Percentiles rank a stretch among this genome's conserved stretches.
phyloP scores from a whole-genome alignment of 2,888 invertebrate species.

The Capitulum mitella region DNA sequence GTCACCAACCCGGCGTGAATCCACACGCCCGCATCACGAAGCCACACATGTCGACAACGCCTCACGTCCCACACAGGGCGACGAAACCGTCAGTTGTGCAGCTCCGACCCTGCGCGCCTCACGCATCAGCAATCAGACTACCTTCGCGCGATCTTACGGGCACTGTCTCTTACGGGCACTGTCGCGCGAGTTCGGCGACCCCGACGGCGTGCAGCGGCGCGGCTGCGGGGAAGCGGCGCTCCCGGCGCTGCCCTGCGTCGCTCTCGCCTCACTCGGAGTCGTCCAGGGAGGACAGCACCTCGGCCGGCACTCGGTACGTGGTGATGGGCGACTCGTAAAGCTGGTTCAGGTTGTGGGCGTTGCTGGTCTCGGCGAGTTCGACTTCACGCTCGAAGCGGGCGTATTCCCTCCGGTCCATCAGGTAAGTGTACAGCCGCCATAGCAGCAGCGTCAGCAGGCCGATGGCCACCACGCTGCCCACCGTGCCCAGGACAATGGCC shows the following conservation, averaged over 20 bases:
- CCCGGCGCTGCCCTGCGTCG: background rate
- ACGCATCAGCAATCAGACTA: no score
- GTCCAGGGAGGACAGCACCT: background rate
- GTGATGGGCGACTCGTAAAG: background rate
- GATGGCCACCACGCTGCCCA: slow-evolving; percentile 34
- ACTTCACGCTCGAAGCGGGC: slow-evolving; percentile 33
- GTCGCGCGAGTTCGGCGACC: no score
- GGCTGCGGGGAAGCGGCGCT: no score
- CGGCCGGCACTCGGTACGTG: background rate
- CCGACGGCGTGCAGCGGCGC: no score
- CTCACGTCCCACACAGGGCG: no score
- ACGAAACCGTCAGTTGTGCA: no score
- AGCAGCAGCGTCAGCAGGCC: slow-evolving; percentile 35
- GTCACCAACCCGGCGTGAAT: no score
- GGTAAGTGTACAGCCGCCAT: slow-evolving; percentile 35
- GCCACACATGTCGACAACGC: no score
- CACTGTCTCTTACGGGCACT: no score
- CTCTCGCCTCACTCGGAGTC: background rate
- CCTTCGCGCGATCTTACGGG: no score
- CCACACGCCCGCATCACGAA: no score
- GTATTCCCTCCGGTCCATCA: slow-evolving; percentile 35
- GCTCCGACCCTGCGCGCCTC: no score
- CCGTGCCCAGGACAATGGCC: slow-evolving; percentile 35
- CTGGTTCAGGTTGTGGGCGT: background rate
- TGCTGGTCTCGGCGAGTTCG: background rate